Percentiles rank a stretch among this genome's conserved stretches.
Conservation (phyloP, 2,888 invertebrate species). For the Morpho achilles region DNA sequence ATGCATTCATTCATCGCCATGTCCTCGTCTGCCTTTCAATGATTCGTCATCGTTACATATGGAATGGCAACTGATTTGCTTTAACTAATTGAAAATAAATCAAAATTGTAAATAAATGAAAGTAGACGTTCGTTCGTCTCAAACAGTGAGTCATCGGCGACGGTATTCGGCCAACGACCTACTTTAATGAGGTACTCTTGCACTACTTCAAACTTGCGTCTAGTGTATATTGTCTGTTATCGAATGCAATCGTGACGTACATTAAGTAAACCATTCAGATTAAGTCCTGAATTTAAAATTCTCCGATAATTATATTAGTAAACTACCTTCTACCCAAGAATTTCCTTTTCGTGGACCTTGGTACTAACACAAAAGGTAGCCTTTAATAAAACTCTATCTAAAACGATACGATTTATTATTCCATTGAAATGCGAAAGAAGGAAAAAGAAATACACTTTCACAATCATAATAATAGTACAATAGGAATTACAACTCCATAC, state of each 20-base stretch:
- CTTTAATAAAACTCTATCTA: no score
- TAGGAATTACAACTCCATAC: no score
- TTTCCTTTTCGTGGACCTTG: no score
- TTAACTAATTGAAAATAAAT: constrained; percentile 28
- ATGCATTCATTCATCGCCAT: constrained; percentile 61
- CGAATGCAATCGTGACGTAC: constrained; percentile 5
- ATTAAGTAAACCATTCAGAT: neutral
- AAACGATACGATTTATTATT: no score
- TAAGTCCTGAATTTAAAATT: neutral
- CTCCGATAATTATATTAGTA: no score
- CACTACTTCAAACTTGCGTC: constrained; percentile 27
- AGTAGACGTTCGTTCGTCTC: constrained; percentile 42
- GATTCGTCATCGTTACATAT: constrained; percentile 10
- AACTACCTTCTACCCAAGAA: no score
- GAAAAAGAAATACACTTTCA: no score
- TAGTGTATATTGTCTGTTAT: constrained; percentile 13
- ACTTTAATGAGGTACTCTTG: constrained; percentile 46
- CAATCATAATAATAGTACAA: no score
- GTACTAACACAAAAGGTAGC: no score
- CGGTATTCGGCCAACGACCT: constrained; percentile 72
- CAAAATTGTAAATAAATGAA: constrained; percentile 31
- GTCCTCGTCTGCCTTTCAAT: constrained; percentile 43
- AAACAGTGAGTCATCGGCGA: constrained; percentile 60
- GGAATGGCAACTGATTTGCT: constrained; percentile 3
- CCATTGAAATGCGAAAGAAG: no score